Conservation (phyloP, 2,888 invertebrate species). For the Mimachlamys varia region DNA sequence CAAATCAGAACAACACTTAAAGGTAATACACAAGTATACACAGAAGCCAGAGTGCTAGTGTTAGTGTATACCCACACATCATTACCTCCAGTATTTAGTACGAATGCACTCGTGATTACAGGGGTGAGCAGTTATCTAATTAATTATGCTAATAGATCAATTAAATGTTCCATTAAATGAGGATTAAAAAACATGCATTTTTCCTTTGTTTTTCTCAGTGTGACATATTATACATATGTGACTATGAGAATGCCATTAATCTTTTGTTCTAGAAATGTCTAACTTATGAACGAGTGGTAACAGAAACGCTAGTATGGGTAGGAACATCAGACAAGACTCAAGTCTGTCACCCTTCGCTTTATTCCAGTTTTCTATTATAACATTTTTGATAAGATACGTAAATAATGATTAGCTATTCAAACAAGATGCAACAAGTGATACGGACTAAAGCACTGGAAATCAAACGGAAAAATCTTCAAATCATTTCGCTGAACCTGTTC, state of each 20-base stretch:
- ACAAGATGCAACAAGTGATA: not conserved
- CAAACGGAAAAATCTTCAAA: not conserved
- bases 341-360: not conserved
- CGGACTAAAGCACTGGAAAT: not conserved
- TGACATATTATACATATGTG: not conserved
- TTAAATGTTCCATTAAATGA: no score
- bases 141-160: not conserved
- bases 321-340: not conserved
- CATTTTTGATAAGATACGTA: not conserved
- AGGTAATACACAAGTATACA: no score
- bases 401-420: not conserved
- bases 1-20: no score
- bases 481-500: not conserved
- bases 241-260: not conserved
- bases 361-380: not conserved
- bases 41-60: no score
- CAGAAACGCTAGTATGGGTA: not conserved
- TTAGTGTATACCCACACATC: no score
- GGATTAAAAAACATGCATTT: not conserved
- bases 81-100: no score
- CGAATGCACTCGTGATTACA: not conserved
- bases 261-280: not conserved
- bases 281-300: not conserved
- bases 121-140: not conserved
- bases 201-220: not conserved